Percentiles rank a stretch among this genome's conserved stretches.
These are phyloP conservation scores for Camponotus fellah DNA, from an alignment of 2,888 invertebrate species.

Conservation along the genomic window DNA sequence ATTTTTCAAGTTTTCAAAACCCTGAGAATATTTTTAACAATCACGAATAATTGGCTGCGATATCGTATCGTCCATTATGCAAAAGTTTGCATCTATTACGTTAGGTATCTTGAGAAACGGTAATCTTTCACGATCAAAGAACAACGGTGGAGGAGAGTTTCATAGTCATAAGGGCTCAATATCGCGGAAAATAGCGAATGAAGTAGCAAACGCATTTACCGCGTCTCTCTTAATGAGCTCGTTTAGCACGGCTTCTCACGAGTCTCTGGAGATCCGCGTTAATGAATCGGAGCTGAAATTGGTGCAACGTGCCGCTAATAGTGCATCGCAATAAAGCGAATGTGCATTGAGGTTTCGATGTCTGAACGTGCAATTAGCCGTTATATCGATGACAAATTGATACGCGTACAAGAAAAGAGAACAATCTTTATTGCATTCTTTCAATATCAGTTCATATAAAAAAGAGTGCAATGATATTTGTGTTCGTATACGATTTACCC, in stretches of 20 bases:
- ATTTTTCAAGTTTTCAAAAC: neutral
- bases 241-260: conserved; percentile 70
- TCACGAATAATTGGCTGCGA: conserved; percentile 62
- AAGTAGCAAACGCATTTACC: conserved; percentile 76
- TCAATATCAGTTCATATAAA: conserved; percentile 18
- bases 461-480: neutral
- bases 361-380: conserved; percentile 75
- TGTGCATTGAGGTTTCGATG: conserved; percentile 71
- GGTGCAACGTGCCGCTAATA: conserved; percentile 71
- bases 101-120: conserved; percentile 65
- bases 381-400: conserved; percentile 69
- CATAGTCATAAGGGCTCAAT: conserved; percentile 65
- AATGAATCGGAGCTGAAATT: conserved; percentile 78
- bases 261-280: conserved; percentile 75
- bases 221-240: conserved; percentile 76
- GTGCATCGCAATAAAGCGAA: conserved; percentile 67
- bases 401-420: conserved; percentile 54
- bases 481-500: neutral
- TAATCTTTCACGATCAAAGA: conserved; percentile 70
- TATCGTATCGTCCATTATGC: conserved; percentile 63
- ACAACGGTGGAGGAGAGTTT: conserved; percentile 56
- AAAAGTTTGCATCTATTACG: conserved; percentile 65
- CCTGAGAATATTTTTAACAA: conserved; percentile 1
- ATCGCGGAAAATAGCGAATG: conserved; percentile 73
- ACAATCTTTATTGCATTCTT: conserved; percentile 18